A percentile compares a stretch with the other conserved stretches of the same genome.
These are phyloP conservation scores for Caenorhabditis macrosperma DNA, from an alignment of 2,888 invertebrate genomes.

Conservation along the genomic window DNA sequence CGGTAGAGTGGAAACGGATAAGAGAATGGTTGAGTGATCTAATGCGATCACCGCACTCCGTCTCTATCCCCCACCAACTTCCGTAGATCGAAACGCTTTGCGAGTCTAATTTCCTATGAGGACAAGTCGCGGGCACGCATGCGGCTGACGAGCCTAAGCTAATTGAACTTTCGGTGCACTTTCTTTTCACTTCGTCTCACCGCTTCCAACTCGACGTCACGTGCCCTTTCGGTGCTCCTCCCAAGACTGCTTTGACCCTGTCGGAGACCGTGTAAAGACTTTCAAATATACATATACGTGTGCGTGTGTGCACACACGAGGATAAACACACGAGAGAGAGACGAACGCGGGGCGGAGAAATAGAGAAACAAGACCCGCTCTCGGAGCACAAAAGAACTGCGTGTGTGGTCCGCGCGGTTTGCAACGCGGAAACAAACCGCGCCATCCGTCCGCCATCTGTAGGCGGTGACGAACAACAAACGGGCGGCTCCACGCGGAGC, in stretches of 20 bases:
- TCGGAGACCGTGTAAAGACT: background rate
- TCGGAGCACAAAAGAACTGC: conserved; percentile 31
- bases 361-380: conserved; percentile 33
- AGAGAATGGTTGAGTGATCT: no score
- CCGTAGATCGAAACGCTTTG: conserved; percentile 1
- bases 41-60: no score
- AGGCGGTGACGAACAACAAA: conserved; percentile 22
- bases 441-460: conserved; percentile 11
- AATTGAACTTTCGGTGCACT: conserved; percentile 45
- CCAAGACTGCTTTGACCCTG: background rate
- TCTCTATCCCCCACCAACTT: no score
- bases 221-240: background rate
- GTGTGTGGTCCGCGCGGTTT: conserved; percentile 41
- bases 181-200: no score
- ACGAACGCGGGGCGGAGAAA: conserved; percentile 4
- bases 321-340: background rate
- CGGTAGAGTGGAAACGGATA: no score
- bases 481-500: conserved; percentile 23
- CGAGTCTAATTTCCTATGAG: conserved; percentile 15
- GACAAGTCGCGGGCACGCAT: conserved; percentile 16
- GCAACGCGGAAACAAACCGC: conserved; percentile 31
- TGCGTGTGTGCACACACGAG: background rate
- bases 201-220: background rate
- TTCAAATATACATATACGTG: conserved; percentile 2
- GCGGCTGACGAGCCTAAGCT: conserved; percentile 23